These are phyloP conservation scores for Eupleurogrammus muticus DNA, from an alignment of 2,797 vertebrate genomes.

Conservation along the genomic window DNA sequence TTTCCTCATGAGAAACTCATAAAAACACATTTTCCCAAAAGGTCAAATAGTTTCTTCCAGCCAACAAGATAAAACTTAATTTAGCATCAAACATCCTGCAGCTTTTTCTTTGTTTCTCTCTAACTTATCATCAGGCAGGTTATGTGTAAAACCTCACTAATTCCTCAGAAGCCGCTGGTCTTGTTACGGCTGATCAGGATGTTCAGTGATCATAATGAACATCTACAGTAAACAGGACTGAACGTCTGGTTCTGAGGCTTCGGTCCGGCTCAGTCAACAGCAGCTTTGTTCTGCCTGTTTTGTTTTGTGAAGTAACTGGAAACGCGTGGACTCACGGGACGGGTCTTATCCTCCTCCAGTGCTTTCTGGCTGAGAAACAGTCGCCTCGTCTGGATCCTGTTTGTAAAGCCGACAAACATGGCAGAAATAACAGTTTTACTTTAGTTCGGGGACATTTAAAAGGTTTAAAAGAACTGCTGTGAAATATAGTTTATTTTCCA, in stretches of 20 bases:
- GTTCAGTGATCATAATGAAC: too few species aligned
- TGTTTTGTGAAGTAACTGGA: slow-evolving; percentile 42
- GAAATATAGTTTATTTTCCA: too few species aligned
- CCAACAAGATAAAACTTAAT: background rate
- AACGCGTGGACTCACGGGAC: slow-evolving; percentile 38
- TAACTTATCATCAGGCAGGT: background rate
- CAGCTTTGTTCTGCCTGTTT: slow-evolving; percentile 38
- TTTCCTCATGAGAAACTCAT: background rate
- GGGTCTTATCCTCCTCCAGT: slow-evolving; percentile 18
- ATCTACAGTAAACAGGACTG: slow-evolving; percentile 6
- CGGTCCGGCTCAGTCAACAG: slow-evolving; percentile 26
- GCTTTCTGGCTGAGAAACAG: background rate
- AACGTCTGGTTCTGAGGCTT: slow-evolving; percentile 26
- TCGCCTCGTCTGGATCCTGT: background rate
- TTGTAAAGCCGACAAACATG: slow-evolving; percentile 4
- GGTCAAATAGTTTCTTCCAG: background rate
- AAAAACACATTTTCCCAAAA: slow-evolving; percentile 1
- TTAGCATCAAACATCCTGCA: too few species aligned
- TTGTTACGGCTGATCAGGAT: too few species aligned
- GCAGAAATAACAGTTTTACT: background rate
- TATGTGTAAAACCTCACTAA: background rate
- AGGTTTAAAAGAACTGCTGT: too few species aligned
- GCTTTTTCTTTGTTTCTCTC: too few species aligned
- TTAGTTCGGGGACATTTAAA: background rate
- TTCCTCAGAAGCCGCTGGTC: too few species aligned